Conservation (phyloP, 2,888 invertebrate species). For the Uloborus plumipes region DNA sequence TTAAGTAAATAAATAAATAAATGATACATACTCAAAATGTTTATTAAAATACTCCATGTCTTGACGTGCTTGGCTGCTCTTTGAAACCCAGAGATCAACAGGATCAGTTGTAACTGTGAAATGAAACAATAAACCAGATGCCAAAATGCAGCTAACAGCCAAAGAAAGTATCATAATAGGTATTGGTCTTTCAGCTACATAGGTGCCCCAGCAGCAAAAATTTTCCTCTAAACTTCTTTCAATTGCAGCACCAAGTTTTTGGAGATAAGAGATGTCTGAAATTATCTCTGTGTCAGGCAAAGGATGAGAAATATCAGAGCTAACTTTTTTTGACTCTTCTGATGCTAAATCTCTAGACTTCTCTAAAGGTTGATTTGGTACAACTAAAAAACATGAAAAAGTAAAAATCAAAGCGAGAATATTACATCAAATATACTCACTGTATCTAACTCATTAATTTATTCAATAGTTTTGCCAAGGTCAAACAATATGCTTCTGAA, state of each 20-base stretch:
- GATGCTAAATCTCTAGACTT: constrained; percentile 27
- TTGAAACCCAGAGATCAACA: constrained; percentile 96
- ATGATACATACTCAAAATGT: constrained; percentile 78
- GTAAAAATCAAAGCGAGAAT: no score
- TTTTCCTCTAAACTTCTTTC: constrained; percentile 77
- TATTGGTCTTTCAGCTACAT: constrained; percentile 68
- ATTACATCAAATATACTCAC: no score
- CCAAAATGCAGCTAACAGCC: constrained; percentile 78
- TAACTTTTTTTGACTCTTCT: constrained; percentile 38
- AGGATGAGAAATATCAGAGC: constrained; percentile 29
- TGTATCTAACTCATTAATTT: no score
- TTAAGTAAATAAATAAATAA: not conserved
- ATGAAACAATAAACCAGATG: constrained; percentile 79
- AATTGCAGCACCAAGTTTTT: constrained; percentile 62
- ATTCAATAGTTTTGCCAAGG: no score
- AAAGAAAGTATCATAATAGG: constrained; percentile 70
- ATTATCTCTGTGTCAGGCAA: constrained; percentile 52
- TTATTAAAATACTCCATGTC: constrained; percentile 93
- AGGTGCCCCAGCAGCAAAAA: constrained; percentile 84
- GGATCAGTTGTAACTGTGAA: constrained; percentile 91
- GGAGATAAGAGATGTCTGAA: constrained; percentile 49
- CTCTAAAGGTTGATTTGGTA: constrained; percentile 37
- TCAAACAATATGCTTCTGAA: no score
- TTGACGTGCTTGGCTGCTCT: constrained; percentile 84
- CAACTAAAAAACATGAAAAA: constrained; percentile 30